A percentile compares a stretch with the other conserved stretches of the same genome.
Evolutionary conservation across 2,888 invertebrate genomes (phyloP).

Genomic region (Cephus nigrinus): DNA sequence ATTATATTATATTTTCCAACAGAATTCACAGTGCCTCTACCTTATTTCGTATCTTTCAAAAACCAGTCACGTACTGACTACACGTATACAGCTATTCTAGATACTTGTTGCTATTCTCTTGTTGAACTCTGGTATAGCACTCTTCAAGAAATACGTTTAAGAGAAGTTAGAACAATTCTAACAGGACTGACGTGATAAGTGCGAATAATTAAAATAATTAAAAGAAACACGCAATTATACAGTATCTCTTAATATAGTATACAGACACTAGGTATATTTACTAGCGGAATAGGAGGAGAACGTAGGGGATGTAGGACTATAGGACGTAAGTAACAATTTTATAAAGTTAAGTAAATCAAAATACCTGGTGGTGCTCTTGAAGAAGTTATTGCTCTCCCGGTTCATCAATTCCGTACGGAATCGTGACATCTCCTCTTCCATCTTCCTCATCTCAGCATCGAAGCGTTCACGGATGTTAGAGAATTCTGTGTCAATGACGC

Average conservation of each 20-base stretch:
- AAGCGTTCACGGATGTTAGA: constrained; percentile 95
- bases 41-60: background rate
- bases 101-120: background rate
- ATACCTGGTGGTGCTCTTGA: constrained; percentile 90
- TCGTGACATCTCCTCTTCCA: constrained; percentile 98
- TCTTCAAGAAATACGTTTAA: background rate
- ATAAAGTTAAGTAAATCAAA: constrained; percentile 25
- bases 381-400: constrained; percentile 91
- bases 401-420: constrained; percentile 94
- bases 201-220: background rate
- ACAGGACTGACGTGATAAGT: background rate
- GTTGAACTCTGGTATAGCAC: background rate
- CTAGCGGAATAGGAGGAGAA: background rate
- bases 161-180: background rate
- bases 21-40: background rate
- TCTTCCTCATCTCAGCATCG: constrained; percentile 97
- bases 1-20: background rate
- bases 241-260: background rate
- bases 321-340: background rate
- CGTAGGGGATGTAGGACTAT: background rate
- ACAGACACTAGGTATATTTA: background rate
- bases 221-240: background rate
- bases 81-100: background rate
- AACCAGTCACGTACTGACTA: background rate
- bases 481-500: constrained; percentile 96